Percentiles rank a stretch among this genome's conserved stretches.
phyloP scores from a whole-genome alignment of 2,797 vertebrate genomes.

The Columba guinea region DNA sequence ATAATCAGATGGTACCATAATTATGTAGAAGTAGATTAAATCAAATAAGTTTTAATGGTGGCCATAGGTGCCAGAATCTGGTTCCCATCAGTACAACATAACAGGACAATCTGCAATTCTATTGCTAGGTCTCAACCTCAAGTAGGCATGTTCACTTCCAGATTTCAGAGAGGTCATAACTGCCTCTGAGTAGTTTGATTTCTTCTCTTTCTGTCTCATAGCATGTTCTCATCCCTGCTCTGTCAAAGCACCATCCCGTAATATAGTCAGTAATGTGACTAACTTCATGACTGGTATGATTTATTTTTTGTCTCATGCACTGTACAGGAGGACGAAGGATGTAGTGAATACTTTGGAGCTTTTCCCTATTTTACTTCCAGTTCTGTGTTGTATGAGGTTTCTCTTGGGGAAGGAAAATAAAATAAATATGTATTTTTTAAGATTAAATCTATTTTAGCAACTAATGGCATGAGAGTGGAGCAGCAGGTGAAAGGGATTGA shows the following conservation, averaged over 20 bases:
- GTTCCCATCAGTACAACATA: background rate
- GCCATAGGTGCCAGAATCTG: background rate
- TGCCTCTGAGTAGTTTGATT: background rate
- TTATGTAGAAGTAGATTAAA: background rate
- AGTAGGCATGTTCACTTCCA: background rate
- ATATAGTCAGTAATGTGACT: background rate
- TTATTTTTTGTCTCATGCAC: background rate
- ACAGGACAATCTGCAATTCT: no score
- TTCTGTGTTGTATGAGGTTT: background rate
- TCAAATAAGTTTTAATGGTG: background rate
- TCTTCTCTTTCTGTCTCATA: background rate
- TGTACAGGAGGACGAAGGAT: background rate
- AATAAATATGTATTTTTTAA: background rate
- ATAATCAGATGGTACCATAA: background rate
- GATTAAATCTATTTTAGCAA: background rate
- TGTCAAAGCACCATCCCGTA: background rate
- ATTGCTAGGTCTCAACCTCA: background rate
- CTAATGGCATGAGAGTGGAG: background rate
- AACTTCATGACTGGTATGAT: background rate
- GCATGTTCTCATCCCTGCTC: background rate
- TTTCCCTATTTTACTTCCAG: background rate
- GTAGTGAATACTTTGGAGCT: background rate
- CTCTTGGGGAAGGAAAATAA: background rate
- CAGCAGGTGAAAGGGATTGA: background rate
- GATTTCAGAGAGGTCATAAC: background rate